Evolutionary conservation across 2,797 vertebrate genomes (phyloP), one percentile per base, ranked within the genome.

Genomic region (Semaprochilodus insignis): DNA sequence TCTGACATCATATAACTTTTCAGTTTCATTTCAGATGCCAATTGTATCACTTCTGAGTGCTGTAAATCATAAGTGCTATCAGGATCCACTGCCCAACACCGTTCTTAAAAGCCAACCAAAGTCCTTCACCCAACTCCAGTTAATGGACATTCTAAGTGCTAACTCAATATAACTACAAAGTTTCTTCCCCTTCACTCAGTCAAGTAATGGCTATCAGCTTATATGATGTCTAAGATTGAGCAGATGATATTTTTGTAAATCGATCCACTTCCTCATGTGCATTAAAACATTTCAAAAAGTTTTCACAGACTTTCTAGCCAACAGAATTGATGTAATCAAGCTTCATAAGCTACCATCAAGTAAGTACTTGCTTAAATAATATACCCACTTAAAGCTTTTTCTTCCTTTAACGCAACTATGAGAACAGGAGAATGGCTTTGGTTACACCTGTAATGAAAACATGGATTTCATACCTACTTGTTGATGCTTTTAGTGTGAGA

Each of bases 41-140:
- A n/a, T n/a, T n/a, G n/a, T 66, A 57, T 1, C 74, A 77, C 48
- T 34, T 55, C 23, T 40, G 21, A 81, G 51, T 72, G 63, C 27
- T 80, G 75, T 76, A 80, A 48, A 13, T 65, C 54, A 36, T 77
- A 17, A 23, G 55, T 31, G 54, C 66, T 82, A 54, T 75, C 36
- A 4, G 5, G 44, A 54, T 25, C 19, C 27, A 44, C 14, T n/a
- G 25, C 74, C 23, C 74, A 51, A 25, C 57, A 10, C 0, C 19
- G 25, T 82, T 63, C 60, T 57, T 79, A 82, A 81, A 86, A 84
- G 86, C 66, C 82, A 80, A 87, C 79, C 82, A 85, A 79, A 78
- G 80, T 27, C 60, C 54, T 66, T 73, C 81, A 70, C 73, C 71
- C 51, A 78, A 51, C 48, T 74, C 15, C 73, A 85, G 63, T 78